phyloP scores from a whole-genome alignment of 2,797 vertebrate species.

The Neosilurus hyrtlii region DNA sequence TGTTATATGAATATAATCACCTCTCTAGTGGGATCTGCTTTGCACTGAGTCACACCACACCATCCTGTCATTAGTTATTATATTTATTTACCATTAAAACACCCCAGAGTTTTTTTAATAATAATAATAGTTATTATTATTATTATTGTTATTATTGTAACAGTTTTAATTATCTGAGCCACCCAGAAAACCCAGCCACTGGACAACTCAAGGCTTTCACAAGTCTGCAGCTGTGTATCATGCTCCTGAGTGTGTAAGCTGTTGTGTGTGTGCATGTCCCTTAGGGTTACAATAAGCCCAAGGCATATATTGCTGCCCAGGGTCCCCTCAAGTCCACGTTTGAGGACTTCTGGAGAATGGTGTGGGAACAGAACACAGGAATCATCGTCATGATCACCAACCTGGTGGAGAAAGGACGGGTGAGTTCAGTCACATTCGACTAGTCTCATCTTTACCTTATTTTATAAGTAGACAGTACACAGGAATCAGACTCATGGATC shows the following conservation, averaged over 20 bases:
- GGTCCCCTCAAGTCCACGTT: conserved; percentile 93
- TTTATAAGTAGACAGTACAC: neutral
- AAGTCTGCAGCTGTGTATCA: neutral
- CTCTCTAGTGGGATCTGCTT: neutral
- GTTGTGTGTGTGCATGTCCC: conserved; percentile 42
- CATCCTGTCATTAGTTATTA: neutral
- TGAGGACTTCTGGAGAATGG: conserved; percentile 96
- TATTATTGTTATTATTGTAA: neutral
- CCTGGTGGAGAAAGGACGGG: conserved; percentile 93
- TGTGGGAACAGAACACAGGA: conserved; percentile 93
- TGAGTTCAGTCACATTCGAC: conserved; percentile 65
- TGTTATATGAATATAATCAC: neutral
- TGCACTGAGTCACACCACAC: neutral
- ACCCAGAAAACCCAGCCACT: no score
- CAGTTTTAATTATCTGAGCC: neutral
- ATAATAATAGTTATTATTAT: no score
- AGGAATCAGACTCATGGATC: neutral
- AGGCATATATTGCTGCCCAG: conserved; percentile 92
- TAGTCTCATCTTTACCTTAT: neutral
- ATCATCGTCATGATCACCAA: conserved; percentile 96
- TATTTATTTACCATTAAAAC: neutral
- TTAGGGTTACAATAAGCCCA: conserved; percentile 93
- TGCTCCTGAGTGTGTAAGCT: neutral
- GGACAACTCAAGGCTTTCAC: no score
- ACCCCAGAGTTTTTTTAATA: neutral